A percentile compares a stretch with the other conserved stretches of the same genome.
Conservation (phyloP, 2,797 vertebrate species). For the Acrocephalus scirpaceus region DNA sequence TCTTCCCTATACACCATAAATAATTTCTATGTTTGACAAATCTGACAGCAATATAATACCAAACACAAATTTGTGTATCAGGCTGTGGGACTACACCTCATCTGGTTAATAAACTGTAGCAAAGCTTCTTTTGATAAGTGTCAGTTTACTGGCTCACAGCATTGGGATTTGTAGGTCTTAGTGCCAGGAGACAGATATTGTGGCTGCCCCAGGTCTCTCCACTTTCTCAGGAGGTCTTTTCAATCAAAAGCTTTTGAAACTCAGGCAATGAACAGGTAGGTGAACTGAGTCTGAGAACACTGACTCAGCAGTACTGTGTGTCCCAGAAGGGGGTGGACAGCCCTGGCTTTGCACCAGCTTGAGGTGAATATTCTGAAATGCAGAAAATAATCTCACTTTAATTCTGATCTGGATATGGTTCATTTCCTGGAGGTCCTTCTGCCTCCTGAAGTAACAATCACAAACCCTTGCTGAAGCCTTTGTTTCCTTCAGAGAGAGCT, state of each 20-base stretch:
- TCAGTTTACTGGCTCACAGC: neutral
- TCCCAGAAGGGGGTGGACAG: neutral
- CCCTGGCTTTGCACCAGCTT: neutral
- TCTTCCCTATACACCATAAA: neutral
- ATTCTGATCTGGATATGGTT: neutral
- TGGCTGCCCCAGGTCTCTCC: neutral
- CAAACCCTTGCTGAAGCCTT: neutral
- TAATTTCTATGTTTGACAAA: neutral
- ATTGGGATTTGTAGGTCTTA: rapidly evolving
- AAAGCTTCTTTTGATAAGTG: neutral
- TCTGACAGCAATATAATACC: neutral
- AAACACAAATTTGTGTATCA: neutral
- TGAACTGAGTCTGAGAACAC: neutral
- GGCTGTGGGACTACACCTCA: neutral
- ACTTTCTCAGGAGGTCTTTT: neutral
- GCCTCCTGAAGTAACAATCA: neutral
- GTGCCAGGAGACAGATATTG: neutral
- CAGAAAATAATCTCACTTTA: neutral
- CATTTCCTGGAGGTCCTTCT: neutral
- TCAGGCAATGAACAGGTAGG: neutral
- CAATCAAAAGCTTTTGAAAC: neutral
- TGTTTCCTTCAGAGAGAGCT: neutral
- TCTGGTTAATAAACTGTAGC: neutral
- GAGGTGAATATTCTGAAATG: neutral
- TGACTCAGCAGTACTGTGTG: neutral